phyloP scores from a whole-genome alignment of 2,888 invertebrate genomes.

The Lasioglossum zephyrum region DNA sequence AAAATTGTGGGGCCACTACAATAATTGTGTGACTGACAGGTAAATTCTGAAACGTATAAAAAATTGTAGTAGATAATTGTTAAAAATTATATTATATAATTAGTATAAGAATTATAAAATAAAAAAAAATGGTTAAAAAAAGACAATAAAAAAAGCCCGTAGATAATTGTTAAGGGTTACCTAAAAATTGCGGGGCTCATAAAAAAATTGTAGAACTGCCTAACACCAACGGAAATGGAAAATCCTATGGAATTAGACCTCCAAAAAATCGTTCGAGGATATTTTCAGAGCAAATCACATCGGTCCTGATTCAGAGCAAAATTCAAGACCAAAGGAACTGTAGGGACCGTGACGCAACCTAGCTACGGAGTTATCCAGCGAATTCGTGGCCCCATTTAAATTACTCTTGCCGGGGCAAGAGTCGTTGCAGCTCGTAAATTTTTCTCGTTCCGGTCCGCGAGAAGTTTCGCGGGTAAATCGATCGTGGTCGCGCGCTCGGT shows the following conservation, averaged over 20 bases:
- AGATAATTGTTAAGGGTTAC: not conserved
- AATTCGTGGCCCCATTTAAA: slow-evolving; percentile 6
- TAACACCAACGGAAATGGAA: too few species aligned
- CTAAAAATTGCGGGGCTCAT: not conserved
- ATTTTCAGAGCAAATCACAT: not conserved
- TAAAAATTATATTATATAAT: too few species aligned
- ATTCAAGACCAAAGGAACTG: not conserved
- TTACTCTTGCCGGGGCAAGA: not conserved
- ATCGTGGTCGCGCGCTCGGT: slow-evolving; percentile 39
- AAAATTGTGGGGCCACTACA: not conserved
- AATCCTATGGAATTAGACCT: not conserved
- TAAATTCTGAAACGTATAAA: not conserved
- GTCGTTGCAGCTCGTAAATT: slow-evolving; percentile 28
- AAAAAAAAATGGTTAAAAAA: too few species aligned
- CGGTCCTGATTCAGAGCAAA: not conserved
- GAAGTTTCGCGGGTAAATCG: slow-evolving; percentile 36
- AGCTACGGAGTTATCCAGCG: slow-evolving; percentile 12
- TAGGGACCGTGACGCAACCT: not conserved
- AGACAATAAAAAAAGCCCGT: too few species aligned
- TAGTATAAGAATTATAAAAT: too few species aligned
- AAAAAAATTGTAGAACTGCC: not conserved
- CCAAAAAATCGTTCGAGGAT: not conserved
- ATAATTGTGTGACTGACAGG: not conserved
- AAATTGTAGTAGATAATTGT: not conserved
- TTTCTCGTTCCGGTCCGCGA: slow-evolving; percentile 31